Base-by-base conservation (phyloP, 2,797 vertebrate species). In the Oryzias sinensis region DNA sequence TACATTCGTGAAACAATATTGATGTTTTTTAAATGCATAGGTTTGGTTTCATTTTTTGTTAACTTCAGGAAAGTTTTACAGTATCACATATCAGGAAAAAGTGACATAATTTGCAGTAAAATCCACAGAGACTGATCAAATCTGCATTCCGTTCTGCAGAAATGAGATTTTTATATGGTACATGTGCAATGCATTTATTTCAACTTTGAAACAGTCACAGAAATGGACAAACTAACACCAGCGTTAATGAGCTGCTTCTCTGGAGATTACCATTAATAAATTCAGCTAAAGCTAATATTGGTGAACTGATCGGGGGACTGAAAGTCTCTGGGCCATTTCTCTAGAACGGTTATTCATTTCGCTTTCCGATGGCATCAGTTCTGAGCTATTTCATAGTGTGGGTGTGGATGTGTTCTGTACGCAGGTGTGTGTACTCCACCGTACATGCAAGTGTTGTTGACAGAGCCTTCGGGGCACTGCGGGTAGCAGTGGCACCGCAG, bases 391-490 rank as follows among this genome's bases (percentile, higher is more conserved):
- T 18, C 4, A 25, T 15, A 43, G 18, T 18, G 22, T 49, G 11
- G 56, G 22, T 59, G 7, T 56, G 24, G 56, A 50, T 27, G 43
- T 49, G 41, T 15, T 37, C 11, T 11, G 9, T 14, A 2, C 9
- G n/a, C 11, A 37, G 16, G 44, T 25, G 49, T 41, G 72, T 63
- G 63, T 16, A 22, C n/a, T 58, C 20, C 41, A 27, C 15, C 56
- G 76, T 87, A 99, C 97, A 93, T 93, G 96, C 97, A 99, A 25
- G 95, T 97, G 75, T 93, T 96, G 91, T 99, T 98, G 84, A 92
- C 87, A 0, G 95, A 93, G 72, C 96, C 94, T 72, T 97, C 96
- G 0, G 96, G 96, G 76, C 97, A 99, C 59, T 97, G 93, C 65
- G 96, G 94, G 80, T 94, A 93, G 88, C 97, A 99, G 79, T 95